Evolutionary conservation across 2,797 vertebrate genomes (phyloP), one percentile per base, ranked within the genome.

Genomic region (Acrocephalus scirpaceus): DNA sequence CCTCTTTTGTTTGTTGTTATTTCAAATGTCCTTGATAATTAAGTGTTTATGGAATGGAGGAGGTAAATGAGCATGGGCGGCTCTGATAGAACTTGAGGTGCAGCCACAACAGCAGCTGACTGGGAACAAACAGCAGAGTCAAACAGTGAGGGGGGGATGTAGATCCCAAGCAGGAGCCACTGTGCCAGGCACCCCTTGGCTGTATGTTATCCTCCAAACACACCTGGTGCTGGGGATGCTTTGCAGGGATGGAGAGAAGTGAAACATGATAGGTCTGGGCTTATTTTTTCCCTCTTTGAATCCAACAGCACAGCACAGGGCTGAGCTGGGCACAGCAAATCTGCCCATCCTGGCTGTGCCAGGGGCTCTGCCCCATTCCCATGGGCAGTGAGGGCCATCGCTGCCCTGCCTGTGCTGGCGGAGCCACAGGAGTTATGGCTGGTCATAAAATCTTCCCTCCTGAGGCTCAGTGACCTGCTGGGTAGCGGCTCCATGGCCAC

Each of bases 311-410:
- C 2, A 19, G 25, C 25, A 32, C 17, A 78, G 73, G 26, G 30
- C 45, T 72, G 34, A 54, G 38, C 73, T 42, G 91, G 47, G 65
- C 86, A 40, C 29, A 20, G 30, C 3, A 29, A 42, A 36, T 36
- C 40, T 60, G 80, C 47, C 74, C 47, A 21, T 54, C 34, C 72
- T 10, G 54, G 27, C 53, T 0, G 0, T 5, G 58, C 17, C 4
- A 30, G 62, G 50, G 60, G 23, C 61, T 65, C 45, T 88, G 21
- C 29, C 67, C 9, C 2, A 1, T 30, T 64, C 54, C 73, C 3
- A 0, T 1, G 17, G 51, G 53, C 61, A 60, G 7, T 2, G 10
- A 16, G 23, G n/a, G 36, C 42, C 0, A 0, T 18, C 0, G 0
- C 42, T 30, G 45, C 40, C 30, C 77, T 29, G 60, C 18, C 73